Base-by-base conservation (phyloP, 2,888 invertebrate species). In the Drosophila tanythrix region DNA sequence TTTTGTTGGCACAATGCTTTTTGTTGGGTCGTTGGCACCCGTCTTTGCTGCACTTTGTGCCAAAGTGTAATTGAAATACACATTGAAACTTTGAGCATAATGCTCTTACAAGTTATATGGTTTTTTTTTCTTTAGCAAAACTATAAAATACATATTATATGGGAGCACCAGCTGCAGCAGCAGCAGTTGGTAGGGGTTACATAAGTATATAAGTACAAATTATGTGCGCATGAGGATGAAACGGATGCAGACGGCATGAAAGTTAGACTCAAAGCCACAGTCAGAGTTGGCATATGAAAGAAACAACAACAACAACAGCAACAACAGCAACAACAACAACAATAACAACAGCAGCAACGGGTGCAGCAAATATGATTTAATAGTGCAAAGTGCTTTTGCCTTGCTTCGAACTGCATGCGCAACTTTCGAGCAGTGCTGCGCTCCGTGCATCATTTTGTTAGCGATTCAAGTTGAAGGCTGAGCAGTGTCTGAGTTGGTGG, bases 71-170 rank as follows among this genome's bases (percentile, higher is more conserved):
- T 83, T 83, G 83, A 83, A 83, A 83, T 85, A 74, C 86, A 82
- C 86, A 83, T 85, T 83, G 83, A 83, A 83, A 86, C 81, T 83
- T 83, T 82, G 80, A 86, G 86, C 72, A 75, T 83, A 83, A 83
- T 83, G 78, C 86, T 81, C 83, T 83, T 83, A 85, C 81, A 85
- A 77, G 73, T 76, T 83, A 70, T 46, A 15, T 8, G 15, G 3
- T 25, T 13, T 57, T 52, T 62, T 33, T 55, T 55, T 58, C 59
- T 65, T 72, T 58, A 56, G 72, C 67, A 77, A 74, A 82, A 83
- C 83, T 83, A 80, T 86, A 86, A 83, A 80, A 85, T 76, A 78
- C 80, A 78, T 83, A 82, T 86, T 83, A 74, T 83, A 83, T 70
- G 68, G 55, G 33, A 53, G 59, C 40, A 48, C 25, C 38, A 48